phyloP scores from a whole-genome alignment of 2,888 invertebrate genomes.

The Eupithecia dodoneata region DNA sequence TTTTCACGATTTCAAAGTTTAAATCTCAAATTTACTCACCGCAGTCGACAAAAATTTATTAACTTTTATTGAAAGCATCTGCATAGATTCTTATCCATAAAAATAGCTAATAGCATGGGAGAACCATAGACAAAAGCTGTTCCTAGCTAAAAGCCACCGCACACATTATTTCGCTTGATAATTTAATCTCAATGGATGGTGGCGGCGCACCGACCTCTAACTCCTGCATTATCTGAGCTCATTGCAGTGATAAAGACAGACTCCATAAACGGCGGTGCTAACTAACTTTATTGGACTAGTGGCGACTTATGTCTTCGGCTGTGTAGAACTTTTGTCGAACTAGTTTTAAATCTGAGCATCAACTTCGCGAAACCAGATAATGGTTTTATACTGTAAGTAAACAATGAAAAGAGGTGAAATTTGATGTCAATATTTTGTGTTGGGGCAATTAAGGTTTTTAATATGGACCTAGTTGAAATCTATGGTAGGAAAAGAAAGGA shows the following conservation, averaged over 20 bases:
- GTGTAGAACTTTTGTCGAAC: background rate
- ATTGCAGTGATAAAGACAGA: slow-evolving; percentile 61
- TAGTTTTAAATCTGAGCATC: no score
- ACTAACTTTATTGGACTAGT: slow-evolving; percentile 25
- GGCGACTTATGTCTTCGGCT: background rate
- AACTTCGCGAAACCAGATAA: no score
- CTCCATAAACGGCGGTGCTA: slow-evolving; percentile 51
- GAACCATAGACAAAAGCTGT: background rate
- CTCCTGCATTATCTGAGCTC: slow-evolving; percentile 59
- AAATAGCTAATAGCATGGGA: background rate
- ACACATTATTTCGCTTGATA: slow-evolving; percentile 26
- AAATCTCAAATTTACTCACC: no score
- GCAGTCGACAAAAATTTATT: no score
- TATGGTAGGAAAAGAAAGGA: no score
- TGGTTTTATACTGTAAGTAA: background rate
- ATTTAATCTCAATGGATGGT: slow-evolving; percentile 36
- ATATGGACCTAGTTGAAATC: no score
- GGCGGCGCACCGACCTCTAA: slow-evolving; percentile 45
- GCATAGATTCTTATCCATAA: background rate
- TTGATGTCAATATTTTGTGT: background rate
- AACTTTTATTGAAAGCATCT: background rate
- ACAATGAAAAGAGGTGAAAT: background rate
- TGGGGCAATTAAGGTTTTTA: no score
- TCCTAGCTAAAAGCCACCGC: slow-evolving; percentile 7
- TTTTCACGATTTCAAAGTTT: no score